Base-by-base conservation (phyloP, 2,113 vertebrate species). In the Macquaria ambigua region DNA sequence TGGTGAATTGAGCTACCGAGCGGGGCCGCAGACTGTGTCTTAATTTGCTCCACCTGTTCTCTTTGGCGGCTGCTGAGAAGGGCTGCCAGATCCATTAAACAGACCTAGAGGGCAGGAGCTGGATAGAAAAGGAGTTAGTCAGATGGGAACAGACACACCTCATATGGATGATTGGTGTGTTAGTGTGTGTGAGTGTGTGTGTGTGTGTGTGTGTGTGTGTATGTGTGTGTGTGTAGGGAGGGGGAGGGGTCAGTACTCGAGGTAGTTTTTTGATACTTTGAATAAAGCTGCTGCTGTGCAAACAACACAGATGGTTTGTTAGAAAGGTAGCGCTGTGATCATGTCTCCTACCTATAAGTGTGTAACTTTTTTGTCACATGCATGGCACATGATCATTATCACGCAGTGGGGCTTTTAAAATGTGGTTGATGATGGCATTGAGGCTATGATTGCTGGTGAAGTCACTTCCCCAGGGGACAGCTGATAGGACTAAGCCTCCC, bases 81-180 rank as follows among this genome's bases (percentile, higher is more conserved):
- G 87, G 86, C 91, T 95, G 95, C 95, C 95, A 96, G 95, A 96
- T 95, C 96, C 96, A 97, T 97, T 97, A 97, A 93, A 92, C 86
- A 90, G 94, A 92, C 95, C 95, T 95, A 86, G 94, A 96, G 95
- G 96, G 93, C 93, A 92, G 90, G 81, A 90, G 91, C 84, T 80
- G 89, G 89, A 85, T 87, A 89, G 85, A 79, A 93, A 81, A 67
- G 83, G 79, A 91, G 63, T 78, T 84, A 90, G 89, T 94, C 95
- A 95, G 93, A 95, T 88, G 92, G 94, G 87, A 93, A 79, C 82
- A 87, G 90, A 92, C 90, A 81, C 81, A 79, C 73, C 89, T 87
- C 91, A 89, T 91, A 87, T 90, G 82, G 90, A 83, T 72, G 85
- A 87, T 85, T 82, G 78, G 77, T 87, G 79, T 91, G 87, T 86